Base-by-base conservation (phyloP, 2,888 invertebrate species). In the Spialia ferax region DNA sequence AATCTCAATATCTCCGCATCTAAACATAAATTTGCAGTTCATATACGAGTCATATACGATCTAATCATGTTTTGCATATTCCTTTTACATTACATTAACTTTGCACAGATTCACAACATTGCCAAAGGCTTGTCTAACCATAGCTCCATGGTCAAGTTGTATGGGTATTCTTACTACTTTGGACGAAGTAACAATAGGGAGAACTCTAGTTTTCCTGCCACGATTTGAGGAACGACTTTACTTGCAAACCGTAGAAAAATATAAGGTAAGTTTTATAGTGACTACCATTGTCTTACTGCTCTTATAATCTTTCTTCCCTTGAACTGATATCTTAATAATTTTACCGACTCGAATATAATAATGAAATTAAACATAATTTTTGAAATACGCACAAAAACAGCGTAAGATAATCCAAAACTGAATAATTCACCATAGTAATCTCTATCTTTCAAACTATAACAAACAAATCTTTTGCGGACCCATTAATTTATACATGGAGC, bases 71-170 rank as follows among this genome's bases (percentile, higher is more conserved):
- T n/a, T n/a, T n/a, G n/a, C 42, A 13, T 42, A 38, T 8, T 2
- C n/a, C n/a, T n/a, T n/a, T n/a, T n/a, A n/a, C n/a, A n/a, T n/a
- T n/a, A n/a, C n/a, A n/a, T n/a, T 38, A 5, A n/a, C 42, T 22
- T 35, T 48, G n/a, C 10, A 22, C 63, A 63, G 63, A n/a, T 63
- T 52, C 50, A 65, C 59, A 26, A 65, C 38, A 8, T 42, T 20
- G 20, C 0, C n/a, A 1, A 66, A 66, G 69, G 1, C 69, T 69
- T n/a, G n/a, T 20, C 70, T 87, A 11, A 75, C 80, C 5, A 71
- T 86, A 70, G 81, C 87, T 6, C 89, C 90, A 1, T 90, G 87
- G 87, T 83, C 83, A 0, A 90, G 84, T 64, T 85, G 87, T 0
- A 74, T 88, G 56, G 89, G 90, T 5, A 75, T 83, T 6, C 48